phyloP scores from a whole-genome alignment of 2,888 invertebrate genomes.

The Phaonia tiefii region DNA sequence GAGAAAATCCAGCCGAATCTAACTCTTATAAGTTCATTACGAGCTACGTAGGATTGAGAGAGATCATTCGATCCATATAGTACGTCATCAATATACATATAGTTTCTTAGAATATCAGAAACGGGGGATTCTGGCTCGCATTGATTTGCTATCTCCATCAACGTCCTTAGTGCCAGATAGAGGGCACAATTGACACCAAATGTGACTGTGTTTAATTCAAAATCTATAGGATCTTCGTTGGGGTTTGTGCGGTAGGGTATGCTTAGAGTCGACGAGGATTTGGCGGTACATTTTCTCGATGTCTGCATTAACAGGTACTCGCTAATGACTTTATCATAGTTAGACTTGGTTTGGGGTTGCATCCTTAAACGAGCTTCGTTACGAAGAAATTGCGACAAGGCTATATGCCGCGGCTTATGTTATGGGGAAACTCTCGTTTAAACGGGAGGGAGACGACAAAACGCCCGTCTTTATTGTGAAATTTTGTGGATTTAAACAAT shows the following conservation, averaged over 20 bases:
- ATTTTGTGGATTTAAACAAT: too few species aligned
- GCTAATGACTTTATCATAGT: too few species aligned
- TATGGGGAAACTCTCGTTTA: too few species aligned
- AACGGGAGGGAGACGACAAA: too few species aligned
- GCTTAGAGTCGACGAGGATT: slow-evolving; percentile 45
- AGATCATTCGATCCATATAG: slow-evolving; percentile 45
- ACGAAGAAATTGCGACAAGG: too few species aligned
- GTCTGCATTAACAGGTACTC: slow-evolving; percentile 54
- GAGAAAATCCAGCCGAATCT: slow-evolving; percentile 24
- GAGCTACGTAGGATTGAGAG: slow-evolving; percentile 18
- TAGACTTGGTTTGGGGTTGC: too few species aligned
- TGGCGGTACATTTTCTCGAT: slow-evolving; percentile 67
- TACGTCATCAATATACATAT: slow-evolving; percentile 58
- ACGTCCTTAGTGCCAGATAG: slow-evolving; percentile 2
- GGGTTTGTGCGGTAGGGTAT: slow-evolving; percentile 29
- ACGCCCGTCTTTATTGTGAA: too few species aligned
- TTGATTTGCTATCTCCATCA: slow-evolving; percentile 1
- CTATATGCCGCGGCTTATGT: too few species aligned
- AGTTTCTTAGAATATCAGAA: background rate
- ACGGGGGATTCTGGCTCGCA: background rate
- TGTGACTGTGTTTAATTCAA: slow-evolving; percentile 18
- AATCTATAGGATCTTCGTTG: background rate
- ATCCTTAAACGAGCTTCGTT: too few species aligned
- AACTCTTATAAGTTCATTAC: slow-evolving; percentile 17
- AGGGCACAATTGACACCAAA: background rate